Conservation (phyloP, 1,140 invertebrate genomes). For the Eueides isabella region DNA sequence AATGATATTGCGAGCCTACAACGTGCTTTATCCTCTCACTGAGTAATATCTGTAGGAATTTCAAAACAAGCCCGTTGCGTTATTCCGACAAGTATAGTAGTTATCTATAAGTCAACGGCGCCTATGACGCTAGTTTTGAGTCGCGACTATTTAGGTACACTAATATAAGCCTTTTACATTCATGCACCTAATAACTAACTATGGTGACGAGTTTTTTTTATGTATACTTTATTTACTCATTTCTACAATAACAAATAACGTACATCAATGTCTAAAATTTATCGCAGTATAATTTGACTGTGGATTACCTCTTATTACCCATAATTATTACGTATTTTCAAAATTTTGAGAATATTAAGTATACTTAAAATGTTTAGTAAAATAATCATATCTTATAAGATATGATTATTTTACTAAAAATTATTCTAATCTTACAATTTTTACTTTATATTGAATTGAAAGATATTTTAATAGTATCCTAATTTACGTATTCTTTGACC, state of each 20-base stretch:
- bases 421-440: no score
- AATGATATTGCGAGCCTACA: constrained; percentile 38
- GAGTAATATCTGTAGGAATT: constrained; percentile 65
- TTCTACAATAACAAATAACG: no score
- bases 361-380: no score
- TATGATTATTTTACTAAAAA: no score
- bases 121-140: constrained; percentile 48
- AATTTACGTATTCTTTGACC: not conserved
- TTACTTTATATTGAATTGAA: not conserved
- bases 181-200: not conserved
- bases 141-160: constrained; percentile 40
- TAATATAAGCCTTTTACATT: not conserved
- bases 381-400: no score
- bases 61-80: constrained; percentile 50
- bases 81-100: constrained; percentile 42
- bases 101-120: constrained; percentile 43
- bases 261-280: no score
- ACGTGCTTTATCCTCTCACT: constrained; percentile 63
- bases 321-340: not conserved
- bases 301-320: no score
- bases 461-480: not conserved
- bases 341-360: not conserved
- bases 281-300: no score
- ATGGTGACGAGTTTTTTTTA: not conserved
- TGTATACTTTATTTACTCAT: no score